Percentiles rank a stretch among this genome's conserved stretches.
Evolutionary conservation across 2,113 vertebrate genomes (phyloP).

Genomic region (Ailuropoda melanoleuca): DNA sequence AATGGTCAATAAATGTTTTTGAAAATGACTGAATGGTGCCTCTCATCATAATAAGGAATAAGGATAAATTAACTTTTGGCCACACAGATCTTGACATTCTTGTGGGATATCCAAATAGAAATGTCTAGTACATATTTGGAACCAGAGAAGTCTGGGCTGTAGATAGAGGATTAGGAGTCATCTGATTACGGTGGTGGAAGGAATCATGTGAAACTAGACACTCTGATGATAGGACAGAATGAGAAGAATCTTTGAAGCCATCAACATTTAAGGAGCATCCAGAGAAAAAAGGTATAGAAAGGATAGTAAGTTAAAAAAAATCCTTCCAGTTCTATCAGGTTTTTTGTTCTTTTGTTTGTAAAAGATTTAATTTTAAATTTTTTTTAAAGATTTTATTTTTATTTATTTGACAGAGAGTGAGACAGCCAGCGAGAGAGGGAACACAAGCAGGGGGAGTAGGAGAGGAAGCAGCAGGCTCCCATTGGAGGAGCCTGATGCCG

Average conservation of each 20-base stretch:
- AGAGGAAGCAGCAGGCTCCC: no score
- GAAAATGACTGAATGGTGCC: neutral
- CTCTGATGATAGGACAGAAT: neutral
- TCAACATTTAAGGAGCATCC: neutral
- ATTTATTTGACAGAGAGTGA: no score
- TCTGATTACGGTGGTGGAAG: neutral
- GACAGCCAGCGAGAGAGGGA: no score
- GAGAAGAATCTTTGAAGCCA: neutral
- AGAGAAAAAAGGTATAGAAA: neutral
- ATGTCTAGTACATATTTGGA: neutral
- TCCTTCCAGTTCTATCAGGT: neutral
- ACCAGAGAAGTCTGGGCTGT: neutral
- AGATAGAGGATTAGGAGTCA: neutral
- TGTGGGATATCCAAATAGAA: neutral
- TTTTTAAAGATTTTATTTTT: no score
- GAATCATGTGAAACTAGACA: neutral
- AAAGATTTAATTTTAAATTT: neutral
- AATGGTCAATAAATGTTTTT: slow-evolving; percentile 1
- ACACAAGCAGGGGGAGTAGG: no score
- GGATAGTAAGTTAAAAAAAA: neutral
- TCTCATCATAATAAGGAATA: slow-evolving; percentile 23
- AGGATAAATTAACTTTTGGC: neutral
- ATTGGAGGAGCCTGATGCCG: no score
- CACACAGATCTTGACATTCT: neutral
- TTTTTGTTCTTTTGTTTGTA: neutral